Evolutionary conservation across 1,140 invertebrate species (phyloP).

Genomic region (Papilio helenus): DNA sequence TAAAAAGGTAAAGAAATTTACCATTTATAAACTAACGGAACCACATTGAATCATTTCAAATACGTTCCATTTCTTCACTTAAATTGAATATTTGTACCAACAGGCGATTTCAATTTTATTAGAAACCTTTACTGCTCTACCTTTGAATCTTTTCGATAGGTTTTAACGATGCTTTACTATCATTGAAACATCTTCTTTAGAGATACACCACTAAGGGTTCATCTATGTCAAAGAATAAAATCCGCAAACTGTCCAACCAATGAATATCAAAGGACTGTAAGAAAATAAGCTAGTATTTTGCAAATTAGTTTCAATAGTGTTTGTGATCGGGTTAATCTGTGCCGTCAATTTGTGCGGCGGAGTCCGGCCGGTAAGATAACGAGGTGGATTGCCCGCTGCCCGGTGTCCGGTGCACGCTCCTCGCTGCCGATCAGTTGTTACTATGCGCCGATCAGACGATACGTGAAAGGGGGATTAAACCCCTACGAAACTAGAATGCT

Average conservation of each 20-base stretch:
- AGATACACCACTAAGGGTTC: neutral
- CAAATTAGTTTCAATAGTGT: neutral
- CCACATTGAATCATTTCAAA: neutral
- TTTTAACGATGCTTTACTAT: neutral
- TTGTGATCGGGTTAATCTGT: constrained; percentile 11
- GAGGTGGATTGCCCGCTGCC: neutral
- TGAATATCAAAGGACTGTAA: neutral
- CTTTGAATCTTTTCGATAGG: neutral
- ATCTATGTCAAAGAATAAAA: neutral
- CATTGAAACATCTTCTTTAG: neutral
- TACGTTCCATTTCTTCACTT: neutral
- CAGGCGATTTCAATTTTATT: neutral
- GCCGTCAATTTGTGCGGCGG: neutral
- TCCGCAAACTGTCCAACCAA: neutral
- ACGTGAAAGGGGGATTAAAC: neutral
- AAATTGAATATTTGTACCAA: neutral
- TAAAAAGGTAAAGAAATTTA: neutral
- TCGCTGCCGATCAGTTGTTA: neutral
- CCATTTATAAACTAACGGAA: neutral
- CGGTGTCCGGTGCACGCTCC: neutral
- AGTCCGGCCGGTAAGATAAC: constrained; percentile 8
- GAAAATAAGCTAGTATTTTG: constrained; percentile 4
- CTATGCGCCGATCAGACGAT: neutral
- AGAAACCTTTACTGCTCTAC: neutral
- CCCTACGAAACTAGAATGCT: constrained; percentile 11